A percentile compares a stretch with the other conserved stretches of the same genome.
Evolutionary conservation across 2,113 vertebrate genomes (phyloP).

Genomic region (Psophia crepitans): DNA sequence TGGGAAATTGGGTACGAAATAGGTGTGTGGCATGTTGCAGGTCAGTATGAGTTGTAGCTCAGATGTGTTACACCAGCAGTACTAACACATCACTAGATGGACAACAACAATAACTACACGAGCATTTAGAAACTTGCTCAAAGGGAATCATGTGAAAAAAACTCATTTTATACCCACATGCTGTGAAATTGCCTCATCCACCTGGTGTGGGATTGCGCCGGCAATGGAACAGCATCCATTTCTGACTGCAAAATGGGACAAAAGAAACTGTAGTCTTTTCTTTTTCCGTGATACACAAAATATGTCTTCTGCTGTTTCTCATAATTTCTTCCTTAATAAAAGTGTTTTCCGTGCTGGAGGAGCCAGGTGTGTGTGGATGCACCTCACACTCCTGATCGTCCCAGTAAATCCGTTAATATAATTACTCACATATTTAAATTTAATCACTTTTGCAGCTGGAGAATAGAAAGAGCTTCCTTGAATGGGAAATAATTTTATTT

Average conservation of each 20-base stretch:
- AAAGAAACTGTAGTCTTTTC: not conserved
- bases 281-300: not conserved
- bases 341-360: not conserved
- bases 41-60: not conserved
- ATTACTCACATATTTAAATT: not conserved
- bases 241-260: not conserved
- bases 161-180: not conserved
- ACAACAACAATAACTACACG: not conserved
- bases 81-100: not conserved
- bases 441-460: not conserved
- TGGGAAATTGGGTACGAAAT: not conserved
- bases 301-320: not conserved
- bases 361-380: not conserved
- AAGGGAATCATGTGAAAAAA: not conserved
- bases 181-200: not conserved
- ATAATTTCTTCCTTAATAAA: not conserved
- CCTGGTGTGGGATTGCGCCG: not conserved
- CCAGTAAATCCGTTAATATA: not conserved
- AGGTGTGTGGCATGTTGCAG: fast-evolving
- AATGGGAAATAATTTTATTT: not conserved
- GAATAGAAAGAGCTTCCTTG: not conserved
- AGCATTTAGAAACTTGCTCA: not conserved
- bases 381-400: not conserved
- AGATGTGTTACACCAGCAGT: not conserved
- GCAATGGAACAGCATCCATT: not conserved